Percentiles rank a stretch among this genome's conserved stretches.
phyloP scores from a whole-genome alignment of 2,113 vertebrate species.

The Oophaga pumilio region DNA sequence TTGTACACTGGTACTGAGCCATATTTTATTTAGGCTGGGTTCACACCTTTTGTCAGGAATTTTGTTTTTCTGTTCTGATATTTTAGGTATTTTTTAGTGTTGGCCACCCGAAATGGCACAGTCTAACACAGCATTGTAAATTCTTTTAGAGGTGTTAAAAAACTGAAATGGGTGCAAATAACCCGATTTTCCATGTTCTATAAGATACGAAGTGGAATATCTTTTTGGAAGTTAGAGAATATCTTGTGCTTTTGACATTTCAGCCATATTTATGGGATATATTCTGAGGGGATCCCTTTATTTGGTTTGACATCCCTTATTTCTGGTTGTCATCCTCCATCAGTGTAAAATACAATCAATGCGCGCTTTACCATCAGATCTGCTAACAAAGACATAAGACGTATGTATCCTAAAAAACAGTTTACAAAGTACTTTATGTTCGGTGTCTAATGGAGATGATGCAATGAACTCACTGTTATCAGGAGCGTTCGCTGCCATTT shows the following conservation, averaged over 20 bases:
- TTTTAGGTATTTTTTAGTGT: too few species aligned
- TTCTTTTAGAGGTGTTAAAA: too few species aligned
- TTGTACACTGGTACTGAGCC: background rate
- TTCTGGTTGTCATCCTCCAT: constrained; percentile 1
- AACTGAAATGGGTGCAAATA: too few species aligned
- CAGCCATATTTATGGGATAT: background rate
- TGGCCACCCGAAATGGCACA: too few species aligned
- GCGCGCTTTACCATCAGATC: background rate
- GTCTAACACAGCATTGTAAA: too few species aligned
- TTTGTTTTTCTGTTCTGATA: too few species aligned
- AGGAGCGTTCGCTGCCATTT: background rate
- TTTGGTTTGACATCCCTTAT: constrained; percentile 37
- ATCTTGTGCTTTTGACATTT: background rate
- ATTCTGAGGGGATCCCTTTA: background rate
- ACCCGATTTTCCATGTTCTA: too few species aligned
- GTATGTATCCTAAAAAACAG: background rate
- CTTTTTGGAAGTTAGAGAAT: background rate
- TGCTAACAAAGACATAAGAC: background rate
- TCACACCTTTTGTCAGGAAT: too few species aligned
- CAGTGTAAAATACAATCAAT: constrained; percentile 1
- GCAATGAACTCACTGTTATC: background rate
- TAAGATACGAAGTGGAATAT: background rate
- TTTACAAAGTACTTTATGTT: background rate
- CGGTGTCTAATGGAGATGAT: background rate
- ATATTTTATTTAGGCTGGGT: too few species aligned